Percentiles rank a stretch among this genome's conserved stretches.
phyloP scores from a whole-genome alignment of 1,140 invertebrate species.

The Melipona quadrifasciata region DNA sequence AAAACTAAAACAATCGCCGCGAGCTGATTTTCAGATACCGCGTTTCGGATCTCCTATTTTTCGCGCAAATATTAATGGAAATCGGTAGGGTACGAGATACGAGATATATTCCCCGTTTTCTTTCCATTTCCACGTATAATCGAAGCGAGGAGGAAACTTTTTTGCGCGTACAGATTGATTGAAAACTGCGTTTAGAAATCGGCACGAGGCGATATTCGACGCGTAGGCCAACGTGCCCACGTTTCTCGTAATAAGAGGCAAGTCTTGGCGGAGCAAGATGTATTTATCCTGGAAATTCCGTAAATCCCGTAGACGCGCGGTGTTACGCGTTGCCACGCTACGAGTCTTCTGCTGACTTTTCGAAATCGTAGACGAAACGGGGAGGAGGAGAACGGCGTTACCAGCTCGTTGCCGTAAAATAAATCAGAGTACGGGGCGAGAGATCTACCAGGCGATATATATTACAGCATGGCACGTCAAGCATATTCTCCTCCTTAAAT shows the following conservation, averaged over 20 bases:
- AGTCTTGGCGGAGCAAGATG: not conserved
- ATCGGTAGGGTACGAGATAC: no score
- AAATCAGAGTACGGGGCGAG: slow-evolving; percentile 64
- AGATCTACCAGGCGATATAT: slow-evolving; percentile 62
- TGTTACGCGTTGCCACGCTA: slow-evolving; percentile 35
- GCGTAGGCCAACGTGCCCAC: no score
- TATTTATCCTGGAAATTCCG: slow-evolving; percentile 42
- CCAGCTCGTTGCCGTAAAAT: slow-evolving; percentile 58
- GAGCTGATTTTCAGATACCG: no score
- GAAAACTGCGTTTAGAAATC: not conserved
- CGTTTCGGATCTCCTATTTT: no score
- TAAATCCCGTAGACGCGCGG: slow-evolving; percentile 43
- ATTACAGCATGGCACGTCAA: slow-evolving; percentile 48
- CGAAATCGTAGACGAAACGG: slow-evolving; percentile 56
- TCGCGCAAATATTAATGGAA: no score
- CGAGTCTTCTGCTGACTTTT: slow-evolving; percentile 64
- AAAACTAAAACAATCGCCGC: slow-evolving; percentile 12
- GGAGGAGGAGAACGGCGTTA: no score
- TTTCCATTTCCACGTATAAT: no score
- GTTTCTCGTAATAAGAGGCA: slow-evolving; percentile 10
- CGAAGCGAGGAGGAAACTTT: no score
- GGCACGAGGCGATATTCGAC: not conserved
- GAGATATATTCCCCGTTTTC: no score
- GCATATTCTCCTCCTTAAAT: slow-evolving; percentile 63
- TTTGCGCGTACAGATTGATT: no score